These are phyloP conservation scores for Agrypnus murinus DNA, from an alignment of 2,888 invertebrate species.

Conservation along the genomic window DNA sequence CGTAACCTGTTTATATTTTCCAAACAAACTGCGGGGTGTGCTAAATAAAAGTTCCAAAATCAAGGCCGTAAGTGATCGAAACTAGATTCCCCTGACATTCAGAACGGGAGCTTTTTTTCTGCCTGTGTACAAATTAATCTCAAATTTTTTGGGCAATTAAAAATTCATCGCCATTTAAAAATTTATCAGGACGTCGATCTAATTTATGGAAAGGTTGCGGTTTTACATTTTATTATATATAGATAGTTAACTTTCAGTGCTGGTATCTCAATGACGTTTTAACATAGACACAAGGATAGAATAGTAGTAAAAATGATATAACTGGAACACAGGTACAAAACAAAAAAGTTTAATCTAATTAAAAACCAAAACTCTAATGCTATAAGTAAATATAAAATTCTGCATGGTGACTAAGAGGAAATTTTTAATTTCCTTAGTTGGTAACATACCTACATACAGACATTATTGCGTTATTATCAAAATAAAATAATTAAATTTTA, in stretches of 20 bases:
- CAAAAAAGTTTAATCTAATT: conserved; percentile 2
- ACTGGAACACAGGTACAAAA: background rate
- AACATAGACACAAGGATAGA: conserved; percentile 15
- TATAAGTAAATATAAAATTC: no score
- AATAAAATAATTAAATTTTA: no score
- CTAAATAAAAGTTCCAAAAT: conserved; percentile 7
- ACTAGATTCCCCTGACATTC: conserved; percentile 24
- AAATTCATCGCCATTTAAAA: background rate
- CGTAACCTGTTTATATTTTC: conserved; percentile 18
- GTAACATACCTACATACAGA: no score
- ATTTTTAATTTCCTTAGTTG: no score
- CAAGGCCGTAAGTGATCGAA: conserved; percentile 2
- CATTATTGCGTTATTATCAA: no score
- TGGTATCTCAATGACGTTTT: conserved; percentile 24
- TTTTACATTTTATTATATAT: background rate
- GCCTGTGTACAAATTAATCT: background rate
- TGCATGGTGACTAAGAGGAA: no score
- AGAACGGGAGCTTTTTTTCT: background rate
- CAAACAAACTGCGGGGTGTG: conserved; percentile 5
- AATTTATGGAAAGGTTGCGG: conserved; percentile 23
- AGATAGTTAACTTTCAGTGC: conserved; percentile 18
- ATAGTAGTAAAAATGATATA: conserved; percentile 5
- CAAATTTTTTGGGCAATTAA: background rate
- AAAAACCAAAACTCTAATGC: background rate
- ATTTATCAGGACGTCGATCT: conserved; percentile 7